phyloP scores from a whole-genome alignment of 2,797 vertebrate genomes.

The Nothura maculosa region DNA sequence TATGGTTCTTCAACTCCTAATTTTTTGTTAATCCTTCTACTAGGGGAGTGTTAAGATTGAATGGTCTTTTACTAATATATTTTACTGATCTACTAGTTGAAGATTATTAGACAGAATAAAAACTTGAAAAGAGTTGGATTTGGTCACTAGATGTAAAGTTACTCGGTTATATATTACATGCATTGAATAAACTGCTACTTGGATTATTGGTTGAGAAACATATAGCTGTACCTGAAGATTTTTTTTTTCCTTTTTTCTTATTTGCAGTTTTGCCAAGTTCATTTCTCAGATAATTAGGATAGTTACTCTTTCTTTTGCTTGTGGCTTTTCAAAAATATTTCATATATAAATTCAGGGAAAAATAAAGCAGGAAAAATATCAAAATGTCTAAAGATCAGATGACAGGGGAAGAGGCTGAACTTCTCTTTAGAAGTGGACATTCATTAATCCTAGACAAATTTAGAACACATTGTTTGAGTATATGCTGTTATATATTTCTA shows the following conservation, averaged over 20 bases:
- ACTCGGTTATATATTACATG: neutral
- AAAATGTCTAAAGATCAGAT: neutral
- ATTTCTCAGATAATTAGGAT: neutral
- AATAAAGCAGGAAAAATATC: neutral
- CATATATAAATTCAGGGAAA: neutral
- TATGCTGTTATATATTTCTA: neutral
- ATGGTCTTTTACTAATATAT: rapidly evolving
- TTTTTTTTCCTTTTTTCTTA: neutral
- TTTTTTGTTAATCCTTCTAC: neutral
- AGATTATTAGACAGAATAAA: neutral
- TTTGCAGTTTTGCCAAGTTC: neutral
- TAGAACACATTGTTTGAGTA: neutral
- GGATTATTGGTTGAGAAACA: neutral
- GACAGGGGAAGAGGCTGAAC: neutral
- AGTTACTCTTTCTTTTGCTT: neutral
- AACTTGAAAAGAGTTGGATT: neutral
- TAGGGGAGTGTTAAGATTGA: neutral
- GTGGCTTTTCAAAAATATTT: neutral
- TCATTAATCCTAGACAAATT: neutral
- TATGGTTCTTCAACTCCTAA: neutral
- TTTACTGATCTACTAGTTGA: neutral
- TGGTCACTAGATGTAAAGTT: neutral
- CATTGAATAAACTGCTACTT: neutral
- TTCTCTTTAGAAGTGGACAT: neutral
- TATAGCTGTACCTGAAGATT: neutral